Evolutionary conservation across 2,113 vertebrate species (phyloP).

Genomic region (Rissa tridactyla): DNA sequence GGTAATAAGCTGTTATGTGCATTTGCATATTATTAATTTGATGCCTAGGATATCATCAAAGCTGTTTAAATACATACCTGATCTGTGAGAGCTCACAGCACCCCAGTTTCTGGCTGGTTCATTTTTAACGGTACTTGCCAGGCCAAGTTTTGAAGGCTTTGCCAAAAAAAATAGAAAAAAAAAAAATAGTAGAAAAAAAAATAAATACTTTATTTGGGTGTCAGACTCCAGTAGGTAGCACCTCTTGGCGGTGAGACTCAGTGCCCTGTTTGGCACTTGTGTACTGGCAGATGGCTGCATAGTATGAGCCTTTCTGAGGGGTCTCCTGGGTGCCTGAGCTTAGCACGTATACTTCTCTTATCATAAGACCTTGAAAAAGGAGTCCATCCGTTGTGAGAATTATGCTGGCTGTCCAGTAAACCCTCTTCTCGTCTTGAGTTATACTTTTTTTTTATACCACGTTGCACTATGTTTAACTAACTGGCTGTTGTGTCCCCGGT

Average conservation of each 20-base stretch:
- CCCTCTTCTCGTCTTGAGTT: neutral
- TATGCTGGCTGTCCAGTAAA: neutral
- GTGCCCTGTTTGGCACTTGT: neutral
- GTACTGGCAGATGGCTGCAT: neutral
- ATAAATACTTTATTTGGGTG: neutral
- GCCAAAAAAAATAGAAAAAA: neutral
- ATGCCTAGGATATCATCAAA: neutral
- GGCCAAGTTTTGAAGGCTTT: neutral
- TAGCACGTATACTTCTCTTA: neutral
- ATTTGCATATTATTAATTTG: neutral
- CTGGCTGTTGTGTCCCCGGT: no score
- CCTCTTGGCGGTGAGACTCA: neutral
- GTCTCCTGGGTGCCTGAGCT: neutral
- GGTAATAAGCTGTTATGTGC: neutral
- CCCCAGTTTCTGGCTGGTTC: neutral
- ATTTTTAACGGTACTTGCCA: neutral
- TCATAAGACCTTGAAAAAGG: neutral
- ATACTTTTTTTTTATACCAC: neutral
- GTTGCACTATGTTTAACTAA: neutral
- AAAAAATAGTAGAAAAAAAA: neutral
- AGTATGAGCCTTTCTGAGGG: neutral
- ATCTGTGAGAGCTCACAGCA: neutral
- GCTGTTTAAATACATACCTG: neutral
- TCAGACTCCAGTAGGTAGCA: neutral
- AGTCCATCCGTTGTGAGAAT: neutral